These are phyloP conservation scores for Leucopsar rothschildi DNA, from an alignment of 2,113 vertebrate genomes.

Conservation along the genomic window DNA sequence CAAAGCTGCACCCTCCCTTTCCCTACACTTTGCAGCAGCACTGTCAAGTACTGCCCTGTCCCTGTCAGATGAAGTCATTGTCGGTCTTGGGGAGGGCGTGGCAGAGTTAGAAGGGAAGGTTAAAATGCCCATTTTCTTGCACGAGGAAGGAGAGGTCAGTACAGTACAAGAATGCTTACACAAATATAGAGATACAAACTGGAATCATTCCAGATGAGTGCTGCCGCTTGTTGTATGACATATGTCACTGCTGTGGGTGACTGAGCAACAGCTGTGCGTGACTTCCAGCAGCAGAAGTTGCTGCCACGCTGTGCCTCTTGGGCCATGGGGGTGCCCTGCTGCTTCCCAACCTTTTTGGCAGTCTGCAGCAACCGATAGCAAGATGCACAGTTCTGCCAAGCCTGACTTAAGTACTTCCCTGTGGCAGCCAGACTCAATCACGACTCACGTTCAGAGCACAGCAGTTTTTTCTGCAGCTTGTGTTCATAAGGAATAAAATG, in stretches of 20 bases:
- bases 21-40: fast-evolving
- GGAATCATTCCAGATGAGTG: background rate
- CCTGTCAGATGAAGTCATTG: background rate
- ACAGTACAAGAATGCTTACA: background rate
- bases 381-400: background rate
- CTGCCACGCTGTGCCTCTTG: background rate
- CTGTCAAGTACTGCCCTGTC: background rate
- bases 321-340: fast-evolving
- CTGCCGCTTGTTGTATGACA: background rate
- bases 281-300: background rate
- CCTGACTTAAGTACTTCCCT: background rate
- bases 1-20: background rate
- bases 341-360: fast-evolving
- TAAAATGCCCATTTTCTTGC: background rate
- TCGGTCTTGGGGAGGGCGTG: background rate
- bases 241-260: background rate
- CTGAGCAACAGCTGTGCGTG: background rate
- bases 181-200: background rate
- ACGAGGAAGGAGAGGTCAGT: background rate
- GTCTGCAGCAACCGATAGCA: background rate
- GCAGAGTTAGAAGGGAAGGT: background rate
- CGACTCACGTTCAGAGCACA: fast-evolving
- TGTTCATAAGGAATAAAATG: background rate
- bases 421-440: background rate
- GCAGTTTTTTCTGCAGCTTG: background rate